Evolutionary conservation across 2,888 invertebrate genomes (phyloP), one percentile per base, ranked within the genome.

Genomic region (Tortricodes alternella): DNA sequence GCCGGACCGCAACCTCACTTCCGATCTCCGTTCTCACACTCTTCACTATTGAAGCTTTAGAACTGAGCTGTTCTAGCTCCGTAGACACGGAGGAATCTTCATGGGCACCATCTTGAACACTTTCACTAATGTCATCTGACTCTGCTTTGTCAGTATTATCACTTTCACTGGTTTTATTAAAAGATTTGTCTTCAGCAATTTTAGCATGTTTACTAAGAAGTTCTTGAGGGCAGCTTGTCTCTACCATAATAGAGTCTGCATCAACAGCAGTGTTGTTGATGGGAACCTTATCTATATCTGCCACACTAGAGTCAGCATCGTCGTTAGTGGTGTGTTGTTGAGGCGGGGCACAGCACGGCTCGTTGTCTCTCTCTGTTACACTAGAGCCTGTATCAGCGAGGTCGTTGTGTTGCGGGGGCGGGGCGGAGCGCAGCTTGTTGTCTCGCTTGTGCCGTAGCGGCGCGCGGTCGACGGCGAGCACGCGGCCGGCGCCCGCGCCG

Each of bases 391-490:
- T 27, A 23, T 18, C n/a, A 8, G 29, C 15, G n/a, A 3, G 50
- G 44, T 44, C 24, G 21, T 11, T 27, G 37, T 13, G 43, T n/a
- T 34, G 55, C 9, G 58, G 46, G 32, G 61, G 57, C 15, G 59
- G 35, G 46, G 58, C 41, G 15, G 43, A 62, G 21, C 68, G 64
- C 65, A 83, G 69, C 62, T 71, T 72, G 77, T 79, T 80, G 75
- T 96, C 95, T 65, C 93, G 94, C 85, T 96, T 96, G 83, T 97
- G 96, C 3, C 97, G 93, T 64, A 95, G 94, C 63, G 95, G 93
- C 23, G 95, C 95, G 62, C 95, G 93, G 85, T 98, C 98, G 44
- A 98, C 90, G 18, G 96, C 85, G 59, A 97, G 74, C 66, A 96
- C 94, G 51, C 92, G 83, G 60, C 93, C 91, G 13, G 92, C 90